Conservation (phyloP, 2,888 invertebrate genomes). For the Aromia moschata region DNA sequence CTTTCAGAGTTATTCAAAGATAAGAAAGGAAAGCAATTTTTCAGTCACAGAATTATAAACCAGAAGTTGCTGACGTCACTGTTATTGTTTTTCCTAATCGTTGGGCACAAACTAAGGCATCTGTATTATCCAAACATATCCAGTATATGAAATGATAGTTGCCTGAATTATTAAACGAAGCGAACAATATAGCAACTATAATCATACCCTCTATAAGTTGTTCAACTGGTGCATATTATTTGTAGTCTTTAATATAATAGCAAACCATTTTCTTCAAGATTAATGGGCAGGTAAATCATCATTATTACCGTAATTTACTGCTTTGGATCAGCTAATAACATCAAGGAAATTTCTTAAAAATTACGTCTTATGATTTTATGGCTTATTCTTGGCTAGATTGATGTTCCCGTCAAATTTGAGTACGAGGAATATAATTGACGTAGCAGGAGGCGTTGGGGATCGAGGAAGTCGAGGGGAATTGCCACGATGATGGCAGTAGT, state of each 20-base stretch:
- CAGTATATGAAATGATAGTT: too few species aligned
- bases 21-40: too few species aligned
- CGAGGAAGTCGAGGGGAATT: slow-evolving; percentile 5
- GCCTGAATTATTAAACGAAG: too few species aligned
- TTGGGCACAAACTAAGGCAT: too few species aligned
- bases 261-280: slow-evolving; percentile 1
- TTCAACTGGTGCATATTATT: too few species aligned
- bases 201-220: too few species aligned
- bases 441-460: slow-evolving; percentile 22
- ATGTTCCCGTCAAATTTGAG: slow-evolving; percentile 22
- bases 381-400: slow-evolving; percentile 26
- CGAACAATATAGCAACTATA: too few species aligned
- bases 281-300: slow-evolving; percentile 9
- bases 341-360: slow-evolving; percentile 22
- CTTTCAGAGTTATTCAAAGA: too few species aligned
- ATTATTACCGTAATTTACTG: background rate
- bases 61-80: too few species aligned
- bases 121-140: too few species aligned
- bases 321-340: slow-evolving; percentile 20
- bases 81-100: too few species aligned
- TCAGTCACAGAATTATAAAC: too few species aligned
- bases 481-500: background rate
- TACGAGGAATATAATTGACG: slow-evolving; percentile 25
- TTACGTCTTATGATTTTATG: slow-evolving; percentile 14
- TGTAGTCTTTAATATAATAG: background rate